A percentile compares a stretch with the other conserved stretches of the same genome.
phyloP scores from a whole-genome alignment of 2,797 vertebrate species.

The Arvicola amphibius region DNA sequence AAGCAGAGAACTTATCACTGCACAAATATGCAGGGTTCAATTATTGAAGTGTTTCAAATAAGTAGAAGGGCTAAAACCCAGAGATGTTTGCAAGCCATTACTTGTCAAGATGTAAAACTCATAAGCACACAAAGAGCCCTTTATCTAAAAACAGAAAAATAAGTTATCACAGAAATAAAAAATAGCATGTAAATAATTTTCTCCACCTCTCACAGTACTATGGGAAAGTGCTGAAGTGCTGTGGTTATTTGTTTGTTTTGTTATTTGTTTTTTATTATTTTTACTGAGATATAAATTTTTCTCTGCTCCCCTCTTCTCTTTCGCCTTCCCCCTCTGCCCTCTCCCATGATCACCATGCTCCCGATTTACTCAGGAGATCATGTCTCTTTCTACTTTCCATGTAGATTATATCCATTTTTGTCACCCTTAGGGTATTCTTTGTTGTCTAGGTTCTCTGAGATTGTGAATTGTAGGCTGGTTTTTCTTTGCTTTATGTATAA shows the following conservation, averaged over 20 bases:
- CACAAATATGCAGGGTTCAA: not conserved
- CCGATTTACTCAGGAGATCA: too few species aligned
- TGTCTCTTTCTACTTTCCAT: too few species aligned
- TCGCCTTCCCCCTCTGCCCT: too few species aligned
- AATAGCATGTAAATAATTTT: not conserved
- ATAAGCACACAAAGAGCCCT: not conserved
- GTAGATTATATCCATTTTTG: too few species aligned
- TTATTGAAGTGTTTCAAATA: not conserved
- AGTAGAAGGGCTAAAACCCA: not conserved
- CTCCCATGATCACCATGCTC: too few species aligned
- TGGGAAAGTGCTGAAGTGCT: not conserved
- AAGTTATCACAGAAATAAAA: not conserved
- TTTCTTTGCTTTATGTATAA: too few species aligned
- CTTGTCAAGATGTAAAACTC: not conserved
- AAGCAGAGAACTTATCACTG: not conserved
- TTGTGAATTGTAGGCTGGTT: too few species aligned
- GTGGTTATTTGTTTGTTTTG: not conserved
- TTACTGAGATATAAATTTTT: too few species aligned
- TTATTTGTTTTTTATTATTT: too few species aligned
- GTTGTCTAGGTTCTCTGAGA: too few species aligned
- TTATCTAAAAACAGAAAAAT: not conserved
- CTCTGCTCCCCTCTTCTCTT: too few species aligned
- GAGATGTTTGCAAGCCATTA: not conserved
- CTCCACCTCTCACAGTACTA: not conserved
- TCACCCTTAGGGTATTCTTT: too few species aligned